A percentile compares a stretch with the other conserved stretches of the same genome.
Conservation (phyloP, 2,113 vertebrate genomes). For the Desmodus rotundus region DNA sequence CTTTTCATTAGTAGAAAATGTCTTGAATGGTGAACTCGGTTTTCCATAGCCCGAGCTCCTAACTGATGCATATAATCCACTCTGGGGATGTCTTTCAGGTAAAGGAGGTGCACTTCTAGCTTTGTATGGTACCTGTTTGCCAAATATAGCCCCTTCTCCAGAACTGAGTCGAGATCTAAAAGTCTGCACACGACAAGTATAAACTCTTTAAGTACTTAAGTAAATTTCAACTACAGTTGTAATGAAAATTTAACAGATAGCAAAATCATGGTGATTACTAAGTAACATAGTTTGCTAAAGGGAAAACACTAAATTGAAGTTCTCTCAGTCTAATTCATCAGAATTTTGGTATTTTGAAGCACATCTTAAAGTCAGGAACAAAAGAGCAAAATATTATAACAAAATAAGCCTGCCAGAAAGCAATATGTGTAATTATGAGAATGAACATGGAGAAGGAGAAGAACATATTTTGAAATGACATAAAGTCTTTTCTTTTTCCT, state of each 20-base stretch:
- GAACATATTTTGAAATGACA: slow-evolving; percentile 9
- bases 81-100: slow-evolving; percentile 77
- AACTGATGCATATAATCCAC: slow-evolving; percentile 67
- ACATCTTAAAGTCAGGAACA: not conserved
- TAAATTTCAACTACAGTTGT: not conserved
- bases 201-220: slow-evolving; percentile 39
- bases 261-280: not conserved
- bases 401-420: slow-evolving; percentile 16
- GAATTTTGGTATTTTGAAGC: slow-evolving; percentile 10
- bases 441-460: not conserved
- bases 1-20: slow-evolving; percentile 74
- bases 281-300: not conserved
- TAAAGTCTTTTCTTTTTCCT: not conserved
- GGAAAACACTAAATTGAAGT: not conserved
- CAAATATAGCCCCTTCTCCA: slow-evolving; percentile 51
- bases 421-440: not conserved
- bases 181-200: slow-evolving; percentile 62
- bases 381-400: not conserved
- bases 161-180: slow-evolving; percentile 22
- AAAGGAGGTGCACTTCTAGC: slow-evolving; percentile 72
- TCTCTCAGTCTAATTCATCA: not conserved
- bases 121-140: slow-evolving; percentile 65
- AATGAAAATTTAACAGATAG: slow-evolving; percentile 3
- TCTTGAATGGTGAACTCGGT: slow-evolving; percentile 71
- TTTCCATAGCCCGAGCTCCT: slow-evolving; percentile 84